These are phyloP conservation scores for Pyxicephalus adspersus DNA, from an alignment of 2,113 vertebrate species.

Conservation along the genomic window DNA sequence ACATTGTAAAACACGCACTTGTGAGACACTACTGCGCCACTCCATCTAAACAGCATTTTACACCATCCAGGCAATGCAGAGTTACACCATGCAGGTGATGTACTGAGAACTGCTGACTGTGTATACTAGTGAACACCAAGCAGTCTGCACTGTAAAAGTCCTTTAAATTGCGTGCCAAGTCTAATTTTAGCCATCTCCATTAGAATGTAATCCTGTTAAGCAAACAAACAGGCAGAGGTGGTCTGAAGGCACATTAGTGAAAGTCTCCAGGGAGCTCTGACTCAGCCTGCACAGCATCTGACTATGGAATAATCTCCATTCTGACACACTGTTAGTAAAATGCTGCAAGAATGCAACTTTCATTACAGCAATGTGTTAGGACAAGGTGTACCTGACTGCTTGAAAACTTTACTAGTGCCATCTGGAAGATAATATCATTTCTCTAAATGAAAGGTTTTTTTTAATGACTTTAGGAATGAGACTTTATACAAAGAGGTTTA, in stretches of 20 bases:
- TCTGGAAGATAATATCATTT: constrained; percentile 13
- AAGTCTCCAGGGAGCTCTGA: constrained; percentile 30
- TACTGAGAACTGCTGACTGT: constrained; percentile 22
- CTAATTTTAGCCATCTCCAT: constrained; percentile 41
- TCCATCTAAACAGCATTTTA: background rate
- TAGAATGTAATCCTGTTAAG: constrained; percentile 42
- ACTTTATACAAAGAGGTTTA: background rate
- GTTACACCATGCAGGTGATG: constrained; percentile 11
- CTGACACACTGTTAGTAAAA: constrained; percentile 38
- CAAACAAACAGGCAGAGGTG: constrained; percentile 29
- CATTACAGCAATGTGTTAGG: constrained; percentile 35
- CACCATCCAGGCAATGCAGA: background rate
- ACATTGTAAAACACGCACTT: too few relatives aligned
- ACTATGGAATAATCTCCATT: constrained; percentile 4
- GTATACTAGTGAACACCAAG: background rate
- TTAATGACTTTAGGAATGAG: constrained; percentile 9
- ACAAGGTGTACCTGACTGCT: constrained; percentile 19
- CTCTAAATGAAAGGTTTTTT: background rate
- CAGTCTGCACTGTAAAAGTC: background rate
- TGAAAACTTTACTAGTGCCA: constrained; percentile 30
- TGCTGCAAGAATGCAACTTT: constrained; percentile 24
- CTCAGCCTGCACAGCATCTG: constrained; percentile 22
- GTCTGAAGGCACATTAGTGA: constrained; percentile 44
- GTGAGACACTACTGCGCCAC: too few relatives aligned
- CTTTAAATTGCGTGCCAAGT: background rate